Evolutionary conservation across 1,140 invertebrate species (phyloP).

Genomic region (Pseudomyrmex sp.): DNA sequence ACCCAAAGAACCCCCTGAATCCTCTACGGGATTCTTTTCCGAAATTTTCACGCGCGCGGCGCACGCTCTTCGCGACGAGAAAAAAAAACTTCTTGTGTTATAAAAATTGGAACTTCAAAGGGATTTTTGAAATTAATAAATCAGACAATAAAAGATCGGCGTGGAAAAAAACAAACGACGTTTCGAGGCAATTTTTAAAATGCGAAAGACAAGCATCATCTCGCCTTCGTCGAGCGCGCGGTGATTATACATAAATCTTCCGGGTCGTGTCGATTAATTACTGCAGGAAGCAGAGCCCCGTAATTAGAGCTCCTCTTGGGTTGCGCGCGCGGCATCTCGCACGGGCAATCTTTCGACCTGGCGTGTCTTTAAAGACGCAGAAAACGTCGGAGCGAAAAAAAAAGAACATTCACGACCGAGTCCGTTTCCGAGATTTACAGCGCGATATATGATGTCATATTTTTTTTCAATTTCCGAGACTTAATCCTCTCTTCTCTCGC

Average conservation of each 20-base stretch:
- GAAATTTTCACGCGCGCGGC: background rate
- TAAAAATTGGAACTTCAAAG: conserved; percentile 8
- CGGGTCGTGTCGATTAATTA: conserved; percentile 77
- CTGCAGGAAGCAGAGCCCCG: conserved; percentile 74
- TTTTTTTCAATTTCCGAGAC: no score
- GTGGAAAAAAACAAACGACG: background rate
- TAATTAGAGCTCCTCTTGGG: conserved; percentile 77
- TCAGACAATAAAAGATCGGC: background rate
- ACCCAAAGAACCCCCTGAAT: background rate
- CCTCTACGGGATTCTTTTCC: background rate
- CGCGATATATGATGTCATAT: no score
- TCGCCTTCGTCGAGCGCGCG: background rate
- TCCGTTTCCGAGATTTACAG: background rate
- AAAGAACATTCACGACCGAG: conserved; percentile 20
- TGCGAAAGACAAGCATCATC: conserved; percentile 50
- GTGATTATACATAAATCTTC: conserved; percentile 69
- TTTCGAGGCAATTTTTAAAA: background rate
- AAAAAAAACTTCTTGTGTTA: background rate
- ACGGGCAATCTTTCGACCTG: conserved; percentile 63
- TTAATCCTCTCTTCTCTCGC: no score
- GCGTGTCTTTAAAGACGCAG: conserved; percentile 20
- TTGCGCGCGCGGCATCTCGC: conserved; percentile 68
- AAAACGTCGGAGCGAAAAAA: conserved; percentile 4
- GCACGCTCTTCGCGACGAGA: background rate
- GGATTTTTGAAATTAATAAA: background rate